These are phyloP conservation scores for Bugulina stolonifera DNA, from an alignment of 2,888 invertebrate species.

Conservation along the genomic window DNA sequence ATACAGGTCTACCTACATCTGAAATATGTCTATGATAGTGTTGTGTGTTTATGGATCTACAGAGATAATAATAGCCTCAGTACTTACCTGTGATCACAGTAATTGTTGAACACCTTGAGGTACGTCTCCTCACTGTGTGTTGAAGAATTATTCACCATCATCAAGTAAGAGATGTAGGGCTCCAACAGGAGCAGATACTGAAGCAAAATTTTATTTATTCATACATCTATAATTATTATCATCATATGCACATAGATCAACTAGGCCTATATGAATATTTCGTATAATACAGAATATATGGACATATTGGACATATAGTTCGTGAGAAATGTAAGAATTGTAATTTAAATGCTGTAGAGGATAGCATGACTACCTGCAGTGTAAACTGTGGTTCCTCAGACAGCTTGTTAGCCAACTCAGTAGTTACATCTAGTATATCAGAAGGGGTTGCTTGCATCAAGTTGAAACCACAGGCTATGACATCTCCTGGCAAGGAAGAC, in stretches of 20 bases:
- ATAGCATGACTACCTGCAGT: background rate
- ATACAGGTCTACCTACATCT: too few relatives aligned
- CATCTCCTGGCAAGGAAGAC: background rate
- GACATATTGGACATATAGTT: too few relatives aligned
- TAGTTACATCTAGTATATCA: background rate
- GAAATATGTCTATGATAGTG: too few relatives aligned
- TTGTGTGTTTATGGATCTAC: too few relatives aligned
- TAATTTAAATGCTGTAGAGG: too few relatives aligned
- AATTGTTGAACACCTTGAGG: background rate
- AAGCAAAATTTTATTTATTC: background rate
- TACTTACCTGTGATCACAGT: background rate
- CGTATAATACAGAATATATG: too few relatives aligned
- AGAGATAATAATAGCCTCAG: too few relatives aligned
- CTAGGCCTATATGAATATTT: too few relatives aligned
- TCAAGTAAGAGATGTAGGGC: background rate
- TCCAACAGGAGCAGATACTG: constrained; percentile 24
- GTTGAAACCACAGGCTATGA: background rate
- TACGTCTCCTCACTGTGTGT: background rate
- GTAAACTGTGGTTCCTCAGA: background rate
- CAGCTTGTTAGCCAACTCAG: background rate
- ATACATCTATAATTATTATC: background rate
- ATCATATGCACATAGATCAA: background rate
- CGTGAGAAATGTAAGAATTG: too few relatives aligned
- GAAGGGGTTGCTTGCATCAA: background rate
- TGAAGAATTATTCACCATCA: background rate